Percentiles rank a stretch among this genome's conserved stretches.
Evolutionary conservation across 2,888 invertebrate species (phyloP).

Genomic region (Idaea aversata): DNA sequence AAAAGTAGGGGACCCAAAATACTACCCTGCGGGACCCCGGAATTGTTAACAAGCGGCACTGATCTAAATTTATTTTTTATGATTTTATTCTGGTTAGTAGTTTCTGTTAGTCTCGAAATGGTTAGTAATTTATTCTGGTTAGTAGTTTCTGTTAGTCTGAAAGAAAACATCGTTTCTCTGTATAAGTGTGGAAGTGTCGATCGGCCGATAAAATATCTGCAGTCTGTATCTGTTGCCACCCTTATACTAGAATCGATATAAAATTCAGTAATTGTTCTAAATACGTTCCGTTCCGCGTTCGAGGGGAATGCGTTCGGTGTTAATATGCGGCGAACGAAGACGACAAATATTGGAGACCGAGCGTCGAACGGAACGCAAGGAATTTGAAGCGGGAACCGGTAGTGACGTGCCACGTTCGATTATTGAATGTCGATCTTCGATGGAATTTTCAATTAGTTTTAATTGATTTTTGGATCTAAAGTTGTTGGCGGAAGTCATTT

Average conservation of each 20-base stretch:
- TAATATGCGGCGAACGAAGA: constrained; percentile 45
- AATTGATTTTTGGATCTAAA: constrained; percentile 7
- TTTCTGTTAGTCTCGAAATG: too few species aligned
- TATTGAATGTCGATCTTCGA: constrained; percentile 36
- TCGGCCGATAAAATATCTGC: neutral
- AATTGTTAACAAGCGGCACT: too few species aligned
- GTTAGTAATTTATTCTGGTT: too few species aligned
- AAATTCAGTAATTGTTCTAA: constrained; percentile 37
- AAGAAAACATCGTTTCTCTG: too few species aligned
- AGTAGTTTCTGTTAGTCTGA: too few species aligned
- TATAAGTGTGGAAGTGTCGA: neutral
- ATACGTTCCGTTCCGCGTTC: constrained; percentile 28
- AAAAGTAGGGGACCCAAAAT: too few species aligned
- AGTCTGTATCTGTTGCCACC: neutral
- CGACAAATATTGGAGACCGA: constrained; percentile 54
- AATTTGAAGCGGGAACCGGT: constrained; percentile 48
- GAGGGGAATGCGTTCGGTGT: constrained; percentile 44
- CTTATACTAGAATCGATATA: constrained; percentile 26
- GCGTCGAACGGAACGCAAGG: constrained; percentile 48
- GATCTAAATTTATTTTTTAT: too few species aligned
- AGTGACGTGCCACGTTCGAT: constrained; percentile 42
- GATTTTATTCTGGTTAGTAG: too few species aligned
- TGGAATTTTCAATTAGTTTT: constrained; percentile 25
- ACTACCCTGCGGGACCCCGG: too few species aligned
- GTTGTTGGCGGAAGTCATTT: neutral